phyloP scores from a whole-genome alignment of 2,797 vertebrate species.

The Oryzias dopingdopingensis region DNA sequence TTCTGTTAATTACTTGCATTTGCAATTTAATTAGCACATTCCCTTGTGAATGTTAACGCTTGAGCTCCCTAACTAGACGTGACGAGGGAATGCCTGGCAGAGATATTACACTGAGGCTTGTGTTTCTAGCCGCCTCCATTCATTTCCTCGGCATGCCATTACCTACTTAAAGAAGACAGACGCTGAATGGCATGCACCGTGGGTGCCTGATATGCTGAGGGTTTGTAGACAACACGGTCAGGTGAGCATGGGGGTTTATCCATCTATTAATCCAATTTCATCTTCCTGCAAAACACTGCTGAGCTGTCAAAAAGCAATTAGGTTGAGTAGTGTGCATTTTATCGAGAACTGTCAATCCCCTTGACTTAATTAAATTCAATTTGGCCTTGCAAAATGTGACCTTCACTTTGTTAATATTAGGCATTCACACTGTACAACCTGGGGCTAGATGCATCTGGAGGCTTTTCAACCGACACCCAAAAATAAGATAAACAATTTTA shows the following conservation, averaged over 20 bases:
- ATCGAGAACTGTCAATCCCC: conserved; percentile 76
- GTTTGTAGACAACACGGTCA: conserved; percentile 30
- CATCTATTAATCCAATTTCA: conserved; percentile 74
- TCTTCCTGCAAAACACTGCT: conserved; percentile 72
- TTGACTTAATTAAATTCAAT: conserved; percentile 75
- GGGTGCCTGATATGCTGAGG: conserved; percentile 18
- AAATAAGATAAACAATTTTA: conserved; percentile 21
- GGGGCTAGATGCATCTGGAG: conserved; percentile 37
- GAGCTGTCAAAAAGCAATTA: conserved; percentile 82
- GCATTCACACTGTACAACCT: conserved; percentile 32
- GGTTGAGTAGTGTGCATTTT: conserved; percentile 74
- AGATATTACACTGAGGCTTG: conserved; percentile 28
- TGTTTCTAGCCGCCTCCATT: conserved; percentile 20
- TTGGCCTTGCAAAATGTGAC: conserved; percentile 67
- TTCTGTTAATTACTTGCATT: conserved; percentile 73
- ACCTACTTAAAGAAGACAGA: conserved; percentile 6
- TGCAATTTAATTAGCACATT: conserved; percentile 75
- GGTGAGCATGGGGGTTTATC: conserved; percentile 43
- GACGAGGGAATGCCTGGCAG: conserved; percentile 29
- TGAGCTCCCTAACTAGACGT: conserved; percentile 36
- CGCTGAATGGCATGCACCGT: conserved; percentile 28
- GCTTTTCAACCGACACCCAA: conserved; percentile 23
- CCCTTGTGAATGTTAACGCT: conserved; percentile 50
- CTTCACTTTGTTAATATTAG: conserved; percentile 76
- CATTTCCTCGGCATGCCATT: conserved; percentile 12